Evolutionary conservation across 2,797 vertebrate genomes (phyloP), one percentile per base, ranked within the genome.

Genomic region (Anas flavirostris): DNA sequence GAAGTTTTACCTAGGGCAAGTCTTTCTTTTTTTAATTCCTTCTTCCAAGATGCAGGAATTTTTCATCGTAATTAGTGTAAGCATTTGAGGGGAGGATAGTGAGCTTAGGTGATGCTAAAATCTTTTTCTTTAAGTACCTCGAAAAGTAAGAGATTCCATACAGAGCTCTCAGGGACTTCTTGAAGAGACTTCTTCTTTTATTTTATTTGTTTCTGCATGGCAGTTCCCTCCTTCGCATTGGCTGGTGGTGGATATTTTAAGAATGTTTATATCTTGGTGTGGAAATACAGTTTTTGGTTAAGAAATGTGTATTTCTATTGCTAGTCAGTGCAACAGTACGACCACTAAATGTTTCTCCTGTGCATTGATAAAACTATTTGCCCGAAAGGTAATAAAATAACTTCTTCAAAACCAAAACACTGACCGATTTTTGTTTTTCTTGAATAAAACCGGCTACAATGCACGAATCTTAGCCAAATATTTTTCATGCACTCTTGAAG

Each of bases 191-290:
- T 92, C 25, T 74, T 94, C 39, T 84, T 93, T 88, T 76, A 26
- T 92, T 95, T 91, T 88, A 28, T 93, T 88, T 96, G 63, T 97
- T 95, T 96, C 88, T 97, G 97, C 97, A 97, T 96, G 96, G 94
- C 90, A 90, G 91, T 95, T 95, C 89, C 77, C 73, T 89, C 94
- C 60, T 93, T 91, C 90, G 94, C 93, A 72, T 87, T 96, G 69
- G 85, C 95, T 94, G 97, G 96, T 97, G 95, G 94, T 94, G 92
- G 97, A 74, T 95, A 94, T 78, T 90, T 92, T 69, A 88, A 88
- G 37, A 86, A 56, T 66, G 50, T 82, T 95, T 93, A n/a, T 84
- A 91, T 82, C n/a, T 79, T 85, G 33, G 48, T 93, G n/a, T 95
- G 80, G 52, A 76, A 93, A 86, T 91, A 77, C 8, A 25, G 60